These are phyloP conservation scores for Yponomeuta plumbellus DNA, from an alignment of 2,888 invertebrate species.

Conservation along the genomic window DNA sequence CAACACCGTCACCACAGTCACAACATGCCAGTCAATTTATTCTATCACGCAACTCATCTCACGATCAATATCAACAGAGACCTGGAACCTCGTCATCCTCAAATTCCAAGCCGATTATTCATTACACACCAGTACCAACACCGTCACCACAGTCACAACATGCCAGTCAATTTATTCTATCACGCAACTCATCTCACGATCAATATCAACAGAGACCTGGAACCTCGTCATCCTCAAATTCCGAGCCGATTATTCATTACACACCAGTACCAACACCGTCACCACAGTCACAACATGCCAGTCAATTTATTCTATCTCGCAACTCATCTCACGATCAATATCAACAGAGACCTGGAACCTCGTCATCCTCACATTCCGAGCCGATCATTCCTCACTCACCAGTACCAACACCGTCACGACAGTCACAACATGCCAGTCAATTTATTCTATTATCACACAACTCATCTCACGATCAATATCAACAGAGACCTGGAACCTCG, in stretches of 20 bases:
- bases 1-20: constrained; percentile 1
- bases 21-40: constrained; percentile 8
- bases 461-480: constrained; percentile 16
- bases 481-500: too few relatives aligned
- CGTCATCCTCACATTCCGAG: constrained; percentile 17
- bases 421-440: constrained; percentile 12
- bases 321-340: constrained; percentile 16
- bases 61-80: constrained; percentile 16
- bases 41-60: constrained; percentile 18
- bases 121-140: constrained; percentile 13
- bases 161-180: constrained; percentile 9
- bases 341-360: constrained; percentile 18
- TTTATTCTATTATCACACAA: constrained; percentile 16
- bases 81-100: constrained; percentile 18
- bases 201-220: constrained; percentile 17
- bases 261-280: constrained; percentile 13
- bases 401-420: constrained; percentile 7
- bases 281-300: constrained; percentile 13
- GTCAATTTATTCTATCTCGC: constrained; percentile 14
- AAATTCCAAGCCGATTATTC: constrained; percentile 16
- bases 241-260: constrained; percentile 14
- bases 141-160: constrained; percentile 11
- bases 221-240: constrained; percentile 17
- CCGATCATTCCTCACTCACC: constrained; percentile 13
- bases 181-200: constrained; percentile 18